Evolutionary conservation across 2,797 vertebrate species (phyloP).

Genomic region (Sternarchorhynchus goeldii): DNA sequence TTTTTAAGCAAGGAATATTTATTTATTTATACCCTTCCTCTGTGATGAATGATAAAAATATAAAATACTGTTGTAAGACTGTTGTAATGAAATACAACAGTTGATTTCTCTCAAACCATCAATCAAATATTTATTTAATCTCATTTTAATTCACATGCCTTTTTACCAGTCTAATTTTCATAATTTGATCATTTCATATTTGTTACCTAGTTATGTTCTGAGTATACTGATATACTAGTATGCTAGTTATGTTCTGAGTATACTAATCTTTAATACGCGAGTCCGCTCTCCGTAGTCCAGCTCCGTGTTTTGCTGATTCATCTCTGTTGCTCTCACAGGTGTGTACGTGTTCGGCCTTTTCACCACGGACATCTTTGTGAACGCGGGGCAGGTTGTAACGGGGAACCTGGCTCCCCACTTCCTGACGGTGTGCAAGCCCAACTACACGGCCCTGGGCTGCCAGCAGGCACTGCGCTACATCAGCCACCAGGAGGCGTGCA

Average conservation of each 20-base stretch:
- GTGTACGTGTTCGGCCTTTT: slow-evolving; percentile 97
- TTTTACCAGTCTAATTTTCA: too few species aligned
- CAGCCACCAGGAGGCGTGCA: slow-evolving; percentile 92
- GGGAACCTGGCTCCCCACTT: slow-evolving; percentile 98
- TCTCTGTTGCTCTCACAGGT: slow-evolving; percentile 73
- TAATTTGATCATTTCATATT: too few species aligned
- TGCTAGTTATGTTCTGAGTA: neutral
- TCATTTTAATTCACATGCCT: too few species aligned
- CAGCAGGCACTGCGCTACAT: slow-evolving; percentile 94
- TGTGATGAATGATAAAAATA: too few species aligned
- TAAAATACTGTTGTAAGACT: too few species aligned
- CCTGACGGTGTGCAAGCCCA: slow-evolving; percentile 95
- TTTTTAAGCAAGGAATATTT: too few species aligned
- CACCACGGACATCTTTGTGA: slow-evolving; percentile 98
- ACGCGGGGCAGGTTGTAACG: slow-evolving; percentile 96
- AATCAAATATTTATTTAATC: too few species aligned
- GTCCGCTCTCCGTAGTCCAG: neutral
- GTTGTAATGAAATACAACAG: too few species aligned
- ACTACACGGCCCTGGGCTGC: slow-evolving; percentile 95
- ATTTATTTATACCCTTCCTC: too few species aligned
- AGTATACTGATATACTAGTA: neutral
- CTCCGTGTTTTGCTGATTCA: neutral
- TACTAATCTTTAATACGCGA: neutral
- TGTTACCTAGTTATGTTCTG: neutral
- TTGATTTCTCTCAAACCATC: too few species aligned